These are phyloP conservation scores for Meta bourneti DNA, from an alignment of 2,888 invertebrate species.

Conservation along the genomic window DNA sequence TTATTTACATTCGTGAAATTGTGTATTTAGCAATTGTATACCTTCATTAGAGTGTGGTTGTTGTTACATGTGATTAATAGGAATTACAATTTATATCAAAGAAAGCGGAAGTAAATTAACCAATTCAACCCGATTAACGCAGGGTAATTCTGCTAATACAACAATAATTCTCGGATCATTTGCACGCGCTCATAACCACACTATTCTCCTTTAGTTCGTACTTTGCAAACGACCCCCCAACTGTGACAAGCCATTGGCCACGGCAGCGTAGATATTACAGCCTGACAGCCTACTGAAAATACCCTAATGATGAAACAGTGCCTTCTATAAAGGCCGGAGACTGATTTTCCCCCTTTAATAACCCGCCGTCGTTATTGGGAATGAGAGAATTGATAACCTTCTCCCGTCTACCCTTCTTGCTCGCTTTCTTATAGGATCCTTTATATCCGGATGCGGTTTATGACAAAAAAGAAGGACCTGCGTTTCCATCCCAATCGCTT, in stretches of 20 bases:
- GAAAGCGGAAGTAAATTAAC: too few species aligned
- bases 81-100: too few species aligned
- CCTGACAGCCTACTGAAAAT: conserved; percentile 29
- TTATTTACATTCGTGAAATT: too few species aligned
- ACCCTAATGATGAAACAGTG: conserved; percentile 59
- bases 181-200: too few species aligned
- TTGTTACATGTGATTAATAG: too few species aligned
- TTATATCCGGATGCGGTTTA: conserved; percentile 23
- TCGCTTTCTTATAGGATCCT: conserved; percentile 21
- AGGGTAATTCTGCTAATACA: too few species aligned
- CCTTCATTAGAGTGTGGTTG: too few species aligned
- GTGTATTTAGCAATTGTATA: too few species aligned
- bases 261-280: conserved; percentile 27
- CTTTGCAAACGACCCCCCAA: conserved; percentile 6
- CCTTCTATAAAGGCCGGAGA: conserved; percentile 35
- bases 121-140: too few species aligned
- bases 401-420: background rate
- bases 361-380: conserved; percentile 45
- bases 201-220: background rate
- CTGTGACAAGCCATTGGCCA: conserved; percentile 8
- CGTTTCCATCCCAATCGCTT: conserved; percentile 15
- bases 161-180: too few species aligned
- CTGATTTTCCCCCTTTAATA: conserved; percentile 63
- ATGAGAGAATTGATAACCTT: conserved; percentile 42
- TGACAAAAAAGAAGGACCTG: background rate